Evolutionary conservation across 2,888 invertebrate genomes (phyloP).

Genomic region (Heliconius ismenius): DNA sequence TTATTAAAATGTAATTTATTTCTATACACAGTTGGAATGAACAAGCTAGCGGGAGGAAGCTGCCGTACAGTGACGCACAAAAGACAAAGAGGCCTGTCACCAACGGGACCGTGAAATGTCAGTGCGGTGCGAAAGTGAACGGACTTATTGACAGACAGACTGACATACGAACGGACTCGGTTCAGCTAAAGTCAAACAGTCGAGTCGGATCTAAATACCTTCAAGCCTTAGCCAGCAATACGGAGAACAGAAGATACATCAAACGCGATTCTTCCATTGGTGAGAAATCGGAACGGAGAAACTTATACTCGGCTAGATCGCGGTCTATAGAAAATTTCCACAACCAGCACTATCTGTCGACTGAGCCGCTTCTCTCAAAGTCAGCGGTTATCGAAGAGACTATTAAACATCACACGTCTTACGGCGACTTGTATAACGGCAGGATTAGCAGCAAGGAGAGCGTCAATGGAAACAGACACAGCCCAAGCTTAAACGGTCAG

Average conservation of each 20-base stretch:
- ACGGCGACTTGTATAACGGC: conserved; percentile 74
- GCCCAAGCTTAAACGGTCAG: conserved; percentile 71
- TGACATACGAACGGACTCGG: conserved; percentile 60
- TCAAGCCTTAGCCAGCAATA: conserved; percentile 70
- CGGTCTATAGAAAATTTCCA: conserved; percentile 79
- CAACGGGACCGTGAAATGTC: conserved; percentile 74
- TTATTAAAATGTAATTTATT: conserved; percentile 39
- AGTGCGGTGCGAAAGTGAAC: conserved; percentile 75
- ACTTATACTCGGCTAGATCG: conserved; percentile 67
- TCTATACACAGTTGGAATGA: conserved; percentile 77
- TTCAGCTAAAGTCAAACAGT: conserved; percentile 71
- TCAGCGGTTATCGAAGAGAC: conserved; percentile 66
- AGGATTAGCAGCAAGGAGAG: conserved; percentile 73
- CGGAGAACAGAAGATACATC: conserved; percentile 61
- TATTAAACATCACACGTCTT: conserved; percentile 76
- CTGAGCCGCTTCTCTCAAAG: conserved; percentile 58
- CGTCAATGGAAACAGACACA: conserved; percentile 70
- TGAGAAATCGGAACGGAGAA: conserved; percentile 63
- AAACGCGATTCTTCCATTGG: conserved; percentile 72
- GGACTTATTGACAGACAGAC: conserved; percentile 60
- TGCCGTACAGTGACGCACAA: conserved; percentile 81
- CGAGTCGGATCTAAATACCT: conserved; percentile 77
- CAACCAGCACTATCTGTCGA: conserved; percentile 57
- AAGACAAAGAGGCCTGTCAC: conserved; percentile 75
- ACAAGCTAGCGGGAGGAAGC: conserved; percentile 77